Evolutionary conservation across 2,797 vertebrate species (phyloP), one percentile per base, ranked within the genome.

Genomic region (Microctenopoma lineatum): DNA sequence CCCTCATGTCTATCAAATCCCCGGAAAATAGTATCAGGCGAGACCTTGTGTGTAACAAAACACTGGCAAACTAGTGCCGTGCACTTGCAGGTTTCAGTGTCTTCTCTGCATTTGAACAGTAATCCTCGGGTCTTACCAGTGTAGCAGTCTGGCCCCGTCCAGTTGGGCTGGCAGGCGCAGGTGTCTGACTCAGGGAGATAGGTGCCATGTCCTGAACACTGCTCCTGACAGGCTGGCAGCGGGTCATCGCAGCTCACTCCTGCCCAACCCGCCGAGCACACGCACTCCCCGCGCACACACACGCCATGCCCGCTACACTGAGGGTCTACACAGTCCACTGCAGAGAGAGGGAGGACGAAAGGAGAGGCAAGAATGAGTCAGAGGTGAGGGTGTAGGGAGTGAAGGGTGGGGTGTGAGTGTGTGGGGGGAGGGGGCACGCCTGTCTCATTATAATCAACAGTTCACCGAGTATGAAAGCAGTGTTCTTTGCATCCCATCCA

Each of bases 91-190:
- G 55, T 76, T 69, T 44, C 46, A 0, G 66, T 61, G 66, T 2
- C 67, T 74, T 51, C 57, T 56, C 41, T 36, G 27, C 14, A 64
- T 61, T 29, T 66, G 71, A 74, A 79, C 70, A 68, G 38, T 72
- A 75, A 81, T 85, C 75, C 62, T 54, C 46, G 18, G 72, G 44
- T 84, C 79, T 89, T 93, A 98, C 97, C 97, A 81, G 95, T 96
- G 79, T 96, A 97, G 67, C 97, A 98, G 94, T 98, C 96, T 0
- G 96, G 83, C 16, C 97, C 97, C 0, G 96, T 98, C 96, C 96
- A 98, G 85, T 95, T 96, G 0, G 96, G 95, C 63, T 98, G 96
- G 51, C 97, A 98, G 93, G 92, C 94, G 79, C 97, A 98, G 78
- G 95, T 79, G 18, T 96, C 95, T 3, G 94, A 92, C 8, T 97